Conservation (phyloP, 2,888 invertebrate genomes). For the Yponomeuta plumbellus region DNA sequence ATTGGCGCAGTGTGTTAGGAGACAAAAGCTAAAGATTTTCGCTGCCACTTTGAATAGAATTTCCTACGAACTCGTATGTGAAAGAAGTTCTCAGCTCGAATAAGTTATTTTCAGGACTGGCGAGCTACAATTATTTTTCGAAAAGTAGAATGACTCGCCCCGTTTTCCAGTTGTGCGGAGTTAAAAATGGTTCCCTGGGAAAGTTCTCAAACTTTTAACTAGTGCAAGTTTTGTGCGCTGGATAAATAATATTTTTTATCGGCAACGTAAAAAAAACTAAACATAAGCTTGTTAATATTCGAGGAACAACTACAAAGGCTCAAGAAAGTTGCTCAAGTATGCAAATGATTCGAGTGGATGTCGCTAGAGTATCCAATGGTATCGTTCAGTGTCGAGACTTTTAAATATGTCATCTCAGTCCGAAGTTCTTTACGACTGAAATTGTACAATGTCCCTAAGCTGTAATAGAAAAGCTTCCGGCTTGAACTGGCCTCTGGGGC, state of each 20-base stretch:
- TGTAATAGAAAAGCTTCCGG: constrained; percentile 60
- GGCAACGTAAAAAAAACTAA: not conserved
- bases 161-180: constrained; percentile 10
- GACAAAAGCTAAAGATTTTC: not conserved
- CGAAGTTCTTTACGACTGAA: constrained; percentile 53
- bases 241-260: not conserved
- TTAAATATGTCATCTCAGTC: constrained; percentile 28
- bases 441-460: constrained; percentile 66
- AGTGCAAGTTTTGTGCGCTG: constrained; percentile 2
- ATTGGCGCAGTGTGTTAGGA: not conserved
- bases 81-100: constrained; percentile 23
- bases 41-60: too few species aligned
- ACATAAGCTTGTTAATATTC: not conserved
- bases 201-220: constrained; percentile 19
- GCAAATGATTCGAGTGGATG: not conserved
- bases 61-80: too few species aligned
- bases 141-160: constrained; percentile 1
- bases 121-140: constrained; percentile 19
- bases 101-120: constrained; percentile 29
- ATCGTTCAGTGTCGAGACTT: constrained; percentile 2
- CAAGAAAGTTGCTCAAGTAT: not conserved
- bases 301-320: not conserved
- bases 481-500: constrained; percentile 38
- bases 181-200: constrained; percentile 17
- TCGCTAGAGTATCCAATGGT: not conserved